A percentile compares a stretch with the other conserved stretches of the same genome.
These are phyloP conservation scores for Linnaemya tessellans DNA, from an alignment of 2,888 invertebrate species.

Conservation along the genomic window DNA sequence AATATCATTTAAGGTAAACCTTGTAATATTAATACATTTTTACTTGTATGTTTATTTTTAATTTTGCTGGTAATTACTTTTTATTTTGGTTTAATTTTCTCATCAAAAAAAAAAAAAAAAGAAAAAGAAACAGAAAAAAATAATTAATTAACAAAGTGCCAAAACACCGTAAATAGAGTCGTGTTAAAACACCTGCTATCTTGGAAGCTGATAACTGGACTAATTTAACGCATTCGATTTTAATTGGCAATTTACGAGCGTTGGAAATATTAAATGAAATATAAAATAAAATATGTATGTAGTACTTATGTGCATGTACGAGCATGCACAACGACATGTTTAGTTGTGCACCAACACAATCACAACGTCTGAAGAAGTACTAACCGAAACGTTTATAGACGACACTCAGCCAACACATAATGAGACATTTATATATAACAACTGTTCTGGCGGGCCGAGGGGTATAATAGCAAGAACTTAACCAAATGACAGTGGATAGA, in stretches of 20 bases:
- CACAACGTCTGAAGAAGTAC: conserved; percentile 38
- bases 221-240: conserved; percentile 82
- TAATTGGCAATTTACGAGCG: conserved; percentile 81
- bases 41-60: neutral
- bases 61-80: conserved; percentile 12
- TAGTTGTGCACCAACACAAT: conserved; percentile 27
- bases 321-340: neutral
- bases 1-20: conserved; percentile 21
- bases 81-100: conserved; percentile 33
- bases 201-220: conserved; percentile 82
- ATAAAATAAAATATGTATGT: conserved; percentile 1
- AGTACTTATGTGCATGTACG: neutral
- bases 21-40: conserved; percentile 4
- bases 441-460: neutral
- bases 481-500: conserved; percentile 35
- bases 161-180: conserved; percentile 3
- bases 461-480: neutral
- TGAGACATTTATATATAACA: neutral
- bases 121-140: no score
- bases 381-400: conserved; percentile 16
- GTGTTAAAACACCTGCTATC: conserved; percentile 78
- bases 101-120: conserved; percentile 1
- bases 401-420: neutral
- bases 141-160: neutral
- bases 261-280: conserved; percentile 52